Evolutionary conservation across 1,140 invertebrate species (phyloP), one percentile per base, ranked within the genome.

Genomic region (Trichonephila clavipes): DNA sequence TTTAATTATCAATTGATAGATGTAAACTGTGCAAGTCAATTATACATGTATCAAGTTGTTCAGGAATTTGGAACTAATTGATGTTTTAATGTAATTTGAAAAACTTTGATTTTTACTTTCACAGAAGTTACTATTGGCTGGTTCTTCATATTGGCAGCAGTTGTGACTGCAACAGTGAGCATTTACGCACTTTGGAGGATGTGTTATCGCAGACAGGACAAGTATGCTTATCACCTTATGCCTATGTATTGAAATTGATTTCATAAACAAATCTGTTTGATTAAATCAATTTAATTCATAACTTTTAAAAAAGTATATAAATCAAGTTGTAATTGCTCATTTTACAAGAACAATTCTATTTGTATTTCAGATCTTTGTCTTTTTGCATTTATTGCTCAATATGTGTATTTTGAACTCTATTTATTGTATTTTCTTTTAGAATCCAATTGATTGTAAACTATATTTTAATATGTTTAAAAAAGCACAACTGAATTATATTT

Each of bases 161-260:
- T 92, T 34, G 21, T 87, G n/a, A 83, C 64, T 12, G 64, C 24
- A 51, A 19, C 40, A 64, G 85, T 81, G 51, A 66, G 28, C 51
- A 16, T 92, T 83, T 66, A 59, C 66, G 19, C 34, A 40, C 24
- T 69, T 19, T 92, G 91, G 91, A 87, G 64, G 83, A 59, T 92
- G 8, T 87, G 61, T 72, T 69, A 64, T 87, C 82, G 91, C 44
- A 92, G 58, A 85, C 72, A 69, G 85, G 83, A 92, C 61, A 92
- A 92, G 64, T 92, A 92, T 92, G 58, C 91, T 18, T 92, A 92
- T 87, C 91, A 92, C 21, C 83, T 87, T 59, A 87, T 92, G 91
- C 91, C 90, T 34, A 92, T 92, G 82, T 64, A 61, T 66, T 92
- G 81, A 92, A 24, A 19, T 24, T 8, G 21, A 10, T 61, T 59